Evolutionary conservation across 2,113 vertebrate species (phyloP).

Genomic region (Pyxicephalus adspersus): DNA sequence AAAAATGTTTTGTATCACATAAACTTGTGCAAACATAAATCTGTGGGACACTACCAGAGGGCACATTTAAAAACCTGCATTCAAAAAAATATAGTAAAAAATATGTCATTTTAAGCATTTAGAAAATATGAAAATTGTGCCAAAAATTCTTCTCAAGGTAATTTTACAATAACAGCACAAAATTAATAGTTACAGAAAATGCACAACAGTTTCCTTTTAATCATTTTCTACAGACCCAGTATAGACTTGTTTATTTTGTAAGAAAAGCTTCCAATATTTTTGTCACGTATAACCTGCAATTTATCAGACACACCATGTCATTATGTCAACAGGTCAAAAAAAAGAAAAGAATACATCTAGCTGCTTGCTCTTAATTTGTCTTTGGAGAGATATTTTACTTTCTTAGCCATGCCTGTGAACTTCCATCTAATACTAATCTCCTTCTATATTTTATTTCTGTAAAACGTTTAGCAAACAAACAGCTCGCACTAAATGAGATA

Average conservation of each 20-base stretch:
- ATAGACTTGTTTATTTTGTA: background rate
- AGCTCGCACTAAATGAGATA: background rate
- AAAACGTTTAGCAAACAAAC: conserved; percentile 2
- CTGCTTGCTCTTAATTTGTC: background rate
- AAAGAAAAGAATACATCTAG: too few species aligned
- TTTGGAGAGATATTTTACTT: background rate
- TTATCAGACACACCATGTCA: background rate
- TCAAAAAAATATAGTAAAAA: too few species aligned
- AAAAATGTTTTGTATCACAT: too few species aligned
- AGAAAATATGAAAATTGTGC: too few species aligned
- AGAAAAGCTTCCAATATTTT: background rate
- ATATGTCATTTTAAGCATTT: too few species aligned
- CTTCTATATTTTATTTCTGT: conserved; percentile 4
- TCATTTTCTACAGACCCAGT: background rate
- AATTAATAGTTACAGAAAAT: too few species aligned
- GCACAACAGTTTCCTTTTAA: background rate
- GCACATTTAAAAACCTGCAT: too few species aligned
- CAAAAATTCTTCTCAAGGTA: too few species aligned
- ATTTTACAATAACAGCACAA: too few species aligned
- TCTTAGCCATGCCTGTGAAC: background rate
- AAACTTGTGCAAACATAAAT: too few species aligned
- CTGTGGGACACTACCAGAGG: too few species aligned
- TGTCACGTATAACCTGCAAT: conserved; percentile 6
- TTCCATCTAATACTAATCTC: background rate
- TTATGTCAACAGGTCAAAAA: conserved; percentile 12